A percentile compares a stretch with the other conserved stretches of the same genome.
Conservation (phyloP, 2,113 vertebrate species). For the Sardina pilchardus region DNA sequence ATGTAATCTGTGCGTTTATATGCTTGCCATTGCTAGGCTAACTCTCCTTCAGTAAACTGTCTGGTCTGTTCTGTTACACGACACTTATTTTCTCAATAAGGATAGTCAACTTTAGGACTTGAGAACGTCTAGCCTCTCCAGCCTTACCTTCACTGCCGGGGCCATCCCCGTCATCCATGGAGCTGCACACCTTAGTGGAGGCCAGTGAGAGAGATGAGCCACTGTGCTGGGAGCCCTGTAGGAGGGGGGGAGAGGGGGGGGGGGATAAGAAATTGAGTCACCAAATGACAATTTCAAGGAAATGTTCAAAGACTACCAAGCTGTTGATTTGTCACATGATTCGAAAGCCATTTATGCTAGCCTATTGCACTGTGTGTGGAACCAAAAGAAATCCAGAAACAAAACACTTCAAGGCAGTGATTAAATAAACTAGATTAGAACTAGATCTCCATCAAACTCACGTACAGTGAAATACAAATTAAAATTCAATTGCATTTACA, state of each 20-base stretch:
- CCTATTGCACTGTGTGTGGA: not conserved
- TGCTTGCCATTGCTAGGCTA: too few species aligned
- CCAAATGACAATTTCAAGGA: not conserved
- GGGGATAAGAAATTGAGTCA: not conserved
- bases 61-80: too few species aligned
- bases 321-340: not conserved
- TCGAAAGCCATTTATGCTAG: not conserved
- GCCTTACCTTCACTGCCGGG: conserved; percentile 81
- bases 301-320: not conserved
- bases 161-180: conserved; percentile 94
- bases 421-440: not conserved
- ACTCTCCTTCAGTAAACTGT: too few species aligned
- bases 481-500: not conserved
- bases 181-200: conserved; percentile 97
- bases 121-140: not conserved
- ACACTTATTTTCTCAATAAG: too few species aligned
- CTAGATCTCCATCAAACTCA: not conserved
- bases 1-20: too few species aligned
- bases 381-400: not conserved
- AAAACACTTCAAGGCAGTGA: too few species aligned
- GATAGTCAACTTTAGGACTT: too few species aligned
- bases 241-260: conserved; percentile 34
- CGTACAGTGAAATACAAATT: not conserved
- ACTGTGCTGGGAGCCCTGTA: conserved; percentile 90
- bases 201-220: conserved; percentile 95